These are phyloP conservation scores for Arctia plantaginis DNA, from an alignment of 2,888 invertebrate species.

Conservation along the genomic window DNA sequence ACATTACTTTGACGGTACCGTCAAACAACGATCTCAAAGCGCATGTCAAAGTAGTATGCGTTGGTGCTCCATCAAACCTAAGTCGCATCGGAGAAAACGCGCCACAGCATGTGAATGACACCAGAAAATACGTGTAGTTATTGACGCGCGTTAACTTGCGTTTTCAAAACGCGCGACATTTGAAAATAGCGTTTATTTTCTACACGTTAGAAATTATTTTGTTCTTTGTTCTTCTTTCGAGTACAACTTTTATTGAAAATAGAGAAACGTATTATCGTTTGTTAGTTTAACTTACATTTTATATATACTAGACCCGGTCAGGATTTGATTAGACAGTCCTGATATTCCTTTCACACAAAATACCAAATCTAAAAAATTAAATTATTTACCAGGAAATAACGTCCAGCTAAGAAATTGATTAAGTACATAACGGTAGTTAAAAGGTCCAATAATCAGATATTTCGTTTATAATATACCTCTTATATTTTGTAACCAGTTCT, in stretches of 20 bases:
- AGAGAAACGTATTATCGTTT: background rate
- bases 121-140: background rate
- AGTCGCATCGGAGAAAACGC: background rate
- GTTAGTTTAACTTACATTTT: background rate
- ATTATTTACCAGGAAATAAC: background rate
- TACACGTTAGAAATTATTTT: background rate
- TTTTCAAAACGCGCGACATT: background rate
- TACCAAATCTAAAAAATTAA: background rate
- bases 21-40: background rate
- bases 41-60: background rate
- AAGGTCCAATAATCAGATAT: background rate
- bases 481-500: constrained; percentile 22
- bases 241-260: background rate
- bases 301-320: no score
- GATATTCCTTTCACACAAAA: background rate
- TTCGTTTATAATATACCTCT: background rate
- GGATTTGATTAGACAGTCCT: background rate
- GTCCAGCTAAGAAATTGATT: background rate
- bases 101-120: background rate
- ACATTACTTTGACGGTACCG: background rate
- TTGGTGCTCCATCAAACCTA: background rate
- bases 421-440: background rate
- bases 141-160: background rate
- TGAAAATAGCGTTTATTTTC: background rate
- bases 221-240: no score